Percentiles rank a stretch among this genome's conserved stretches.
Evolutionary conservation across 1,140 invertebrate genomes (phyloP).

Genomic region (Trachelipus rathkii): DNA sequence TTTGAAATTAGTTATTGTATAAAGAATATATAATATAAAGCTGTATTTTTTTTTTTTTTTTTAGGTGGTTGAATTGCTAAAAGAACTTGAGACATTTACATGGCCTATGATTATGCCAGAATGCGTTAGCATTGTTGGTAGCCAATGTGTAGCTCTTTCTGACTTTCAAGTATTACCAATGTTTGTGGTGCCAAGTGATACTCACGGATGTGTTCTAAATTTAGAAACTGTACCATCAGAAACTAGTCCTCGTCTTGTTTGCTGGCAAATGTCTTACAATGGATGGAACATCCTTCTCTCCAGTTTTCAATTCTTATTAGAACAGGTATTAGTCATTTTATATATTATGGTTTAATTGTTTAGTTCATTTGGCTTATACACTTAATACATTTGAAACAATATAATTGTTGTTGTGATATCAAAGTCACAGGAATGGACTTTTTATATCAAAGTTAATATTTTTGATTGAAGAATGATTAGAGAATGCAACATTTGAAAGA

Average conservation of each 20-base stretch:
- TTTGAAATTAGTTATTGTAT: too few relatives aligned
- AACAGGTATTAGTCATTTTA: neutral
- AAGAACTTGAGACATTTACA: conserved; percentile 35
- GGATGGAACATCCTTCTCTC: neutral
- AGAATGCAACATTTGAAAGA: too few relatives aligned
- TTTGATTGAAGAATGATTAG: too few relatives aligned
- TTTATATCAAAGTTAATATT: too few relatives aligned
- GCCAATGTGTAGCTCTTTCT: conserved; percentile 26
- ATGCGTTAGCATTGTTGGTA: conserved; percentile 10
- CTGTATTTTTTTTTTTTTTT: too few relatives aligned
- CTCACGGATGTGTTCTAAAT: conserved; percentile 25
- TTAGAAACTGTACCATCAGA: neutral
- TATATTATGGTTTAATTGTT: too few relatives aligned
- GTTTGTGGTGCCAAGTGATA: conserved; percentile 25
- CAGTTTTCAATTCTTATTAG: neutral
- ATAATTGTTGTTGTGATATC: too few relatives aligned
- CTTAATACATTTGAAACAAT: too few relatives aligned
- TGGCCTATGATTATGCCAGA: conserved; percentile 19
- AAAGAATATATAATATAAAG: too few relatives aligned
- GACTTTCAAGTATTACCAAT: conserved; percentile 29
- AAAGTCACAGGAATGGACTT: too few relatives aligned
- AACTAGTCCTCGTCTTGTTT: neutral
- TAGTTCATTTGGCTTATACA: too few relatives aligned
- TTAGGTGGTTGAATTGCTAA: conserved; percentile 38
- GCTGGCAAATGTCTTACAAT: neutral